Conservation (phyloP, 1,140 invertebrate genomes). For the Steinernema feltiae region DNA sequence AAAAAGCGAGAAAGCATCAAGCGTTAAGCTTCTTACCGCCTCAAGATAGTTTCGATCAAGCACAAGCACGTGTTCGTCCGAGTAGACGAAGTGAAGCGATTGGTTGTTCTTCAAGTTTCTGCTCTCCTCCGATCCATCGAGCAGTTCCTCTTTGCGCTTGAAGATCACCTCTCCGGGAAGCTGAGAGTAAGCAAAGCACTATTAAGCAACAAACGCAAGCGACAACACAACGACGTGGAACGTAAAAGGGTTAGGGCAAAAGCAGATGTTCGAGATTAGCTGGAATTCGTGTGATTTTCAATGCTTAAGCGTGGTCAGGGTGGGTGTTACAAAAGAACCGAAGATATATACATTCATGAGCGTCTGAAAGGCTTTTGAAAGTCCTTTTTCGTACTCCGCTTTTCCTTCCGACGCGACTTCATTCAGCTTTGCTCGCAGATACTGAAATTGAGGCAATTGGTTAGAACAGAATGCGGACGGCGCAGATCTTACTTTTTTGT, state of each 20-base stretch:
- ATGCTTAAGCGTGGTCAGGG: background rate
- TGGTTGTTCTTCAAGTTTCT: slow-evolving; percentile 18
- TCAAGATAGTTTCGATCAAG: slow-evolving; percentile 39
- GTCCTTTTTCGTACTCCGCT: slow-evolving; percentile 84
- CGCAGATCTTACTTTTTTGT: slow-evolving; percentile 57
- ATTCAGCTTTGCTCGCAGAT: slow-evolving; percentile 71
- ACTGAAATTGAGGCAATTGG: slow-evolving; percentile 62
- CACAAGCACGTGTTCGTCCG: slow-evolving; percentile 52
- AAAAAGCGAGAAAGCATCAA: background rate
- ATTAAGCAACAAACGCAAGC: slow-evolving; percentile 10
- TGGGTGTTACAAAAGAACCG: background rate
- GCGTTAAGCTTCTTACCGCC: slow-evolving; percentile 36
- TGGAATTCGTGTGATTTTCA: background rate
- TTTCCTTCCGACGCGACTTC: slow-evolving; percentile 76
- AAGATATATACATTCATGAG: slow-evolving; percentile 66
- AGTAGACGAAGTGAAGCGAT: slow-evolving; percentile 34
- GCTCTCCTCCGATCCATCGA: slow-evolving; percentile 18
- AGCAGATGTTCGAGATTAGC: background rate
- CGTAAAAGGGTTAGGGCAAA: background rate
- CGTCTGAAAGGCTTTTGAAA: slow-evolving; percentile 81
- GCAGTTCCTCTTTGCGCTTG: slow-evolving; percentile 44
- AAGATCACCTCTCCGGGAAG: slow-evolving; percentile 26
- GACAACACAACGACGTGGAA: background rate
- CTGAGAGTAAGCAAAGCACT: slow-evolving; percentile 12
- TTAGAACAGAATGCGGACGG: background rate